A percentile compares a stretch with the other conserved stretches of the same genome.
phyloP scores from a whole-genome alignment of 2,113 vertebrate species.

The Larimichthys polyactis region DNA sequence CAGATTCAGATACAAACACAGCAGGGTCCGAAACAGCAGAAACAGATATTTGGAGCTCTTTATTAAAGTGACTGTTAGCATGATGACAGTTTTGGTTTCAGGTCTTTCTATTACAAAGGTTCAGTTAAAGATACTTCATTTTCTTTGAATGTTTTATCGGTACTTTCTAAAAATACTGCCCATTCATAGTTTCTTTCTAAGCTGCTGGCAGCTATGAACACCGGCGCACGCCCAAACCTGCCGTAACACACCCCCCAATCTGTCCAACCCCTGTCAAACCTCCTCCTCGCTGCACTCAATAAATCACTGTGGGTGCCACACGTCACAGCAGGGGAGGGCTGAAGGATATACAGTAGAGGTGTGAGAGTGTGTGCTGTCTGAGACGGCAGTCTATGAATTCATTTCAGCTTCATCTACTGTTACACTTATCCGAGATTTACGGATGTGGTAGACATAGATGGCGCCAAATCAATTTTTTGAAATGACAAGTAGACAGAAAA shows the following conservation, averaged over 20 bases:
- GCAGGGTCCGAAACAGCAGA: not conserved
- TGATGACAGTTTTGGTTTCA: not conserved
- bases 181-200: not conserved
- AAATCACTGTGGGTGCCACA: constrained; percentile 35
- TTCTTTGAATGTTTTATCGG: not conserved
- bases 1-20: not conserved
- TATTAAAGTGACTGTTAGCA: not conserved
- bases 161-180: not conserved
- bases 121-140: not conserved
- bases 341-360: not conserved
- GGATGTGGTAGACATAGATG: not conserved
- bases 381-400: not conserved
- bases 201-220: not conserved
- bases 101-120: too few species aligned
- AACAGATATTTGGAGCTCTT: not conserved
- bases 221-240: constrained; percentile 28
- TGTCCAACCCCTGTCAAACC: not conserved
- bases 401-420: not conserved
- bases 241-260: not conserved
- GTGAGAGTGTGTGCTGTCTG: not conserved
- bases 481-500: too few species aligned
- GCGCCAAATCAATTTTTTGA: not conserved
- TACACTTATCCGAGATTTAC: not conserved
- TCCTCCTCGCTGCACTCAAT: not conserved
- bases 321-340: not conserved